phyloP scores from a whole-genome alignment of 2,113 vertebrate species.

The Perca flavescens region DNA sequence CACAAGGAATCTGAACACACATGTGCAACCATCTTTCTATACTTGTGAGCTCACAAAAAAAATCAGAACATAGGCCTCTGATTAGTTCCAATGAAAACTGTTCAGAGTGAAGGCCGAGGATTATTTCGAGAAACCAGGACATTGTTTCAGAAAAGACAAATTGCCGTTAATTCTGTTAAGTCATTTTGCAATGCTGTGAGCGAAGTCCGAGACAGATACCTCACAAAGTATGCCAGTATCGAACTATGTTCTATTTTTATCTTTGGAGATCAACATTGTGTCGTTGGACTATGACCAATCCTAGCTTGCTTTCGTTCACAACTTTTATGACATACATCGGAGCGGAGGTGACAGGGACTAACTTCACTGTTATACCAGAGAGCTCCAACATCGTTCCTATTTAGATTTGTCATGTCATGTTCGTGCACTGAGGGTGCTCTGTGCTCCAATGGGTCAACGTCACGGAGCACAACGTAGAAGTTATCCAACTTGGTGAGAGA shows the following conservation, averaged over 20 bases:
- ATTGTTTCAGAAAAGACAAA: background rate
- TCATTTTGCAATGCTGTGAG: background rate
- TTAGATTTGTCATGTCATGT: too few species aligned
- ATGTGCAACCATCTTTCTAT: background rate
- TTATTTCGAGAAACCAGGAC: background rate
- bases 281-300: background rate
- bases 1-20: background rate
- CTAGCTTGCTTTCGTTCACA: background rate
- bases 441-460: too few species aligned
- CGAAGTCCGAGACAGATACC: background rate
- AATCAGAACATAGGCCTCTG: background rate
- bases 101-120: background rate
- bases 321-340: background rate
- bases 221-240: background rate
- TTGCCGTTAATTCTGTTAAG: background rate
- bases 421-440: too few species aligned
- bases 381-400: too few species aligned
- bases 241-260: background rate
- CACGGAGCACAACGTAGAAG: too few species aligned
- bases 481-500: too few species aligned
- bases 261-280: background rate
- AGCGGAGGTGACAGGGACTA: background rate
- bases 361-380: background rate
- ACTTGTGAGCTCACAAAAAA: background rate
- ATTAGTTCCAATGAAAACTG: background rate